Conservation (phyloP, 2,888 invertebrate genomes). For the Mermis nigrescens region DNA sequence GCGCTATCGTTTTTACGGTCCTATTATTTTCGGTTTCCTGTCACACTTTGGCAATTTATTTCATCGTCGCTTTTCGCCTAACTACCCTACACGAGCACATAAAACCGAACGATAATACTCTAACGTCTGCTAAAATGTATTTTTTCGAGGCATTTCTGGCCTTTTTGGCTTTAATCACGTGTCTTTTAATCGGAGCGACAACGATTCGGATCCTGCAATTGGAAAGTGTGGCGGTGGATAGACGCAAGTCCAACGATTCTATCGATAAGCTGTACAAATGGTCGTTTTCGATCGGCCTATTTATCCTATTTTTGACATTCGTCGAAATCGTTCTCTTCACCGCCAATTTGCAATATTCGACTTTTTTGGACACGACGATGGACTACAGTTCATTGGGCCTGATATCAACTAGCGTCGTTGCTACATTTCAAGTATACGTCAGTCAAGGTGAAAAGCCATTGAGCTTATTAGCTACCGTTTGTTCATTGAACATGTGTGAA, state of each 20-base stretch:
- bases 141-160: background rate
- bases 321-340: background rate
- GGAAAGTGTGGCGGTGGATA: background rate
- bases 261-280: background rate
- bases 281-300: background rate
- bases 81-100: background rate
- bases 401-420: background rate
- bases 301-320: background rate
- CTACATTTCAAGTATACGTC: conserved; percentile 1
- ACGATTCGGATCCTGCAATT: background rate
- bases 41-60: conserved; percentile 1
- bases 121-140: background rate
- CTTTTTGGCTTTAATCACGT: background rate
- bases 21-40: background rate
- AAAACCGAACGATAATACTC: background rate
- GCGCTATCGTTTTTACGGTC: background rate
- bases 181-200: background rate
- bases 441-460: too few relatives aligned
- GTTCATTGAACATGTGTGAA: background rate
- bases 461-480: background rate
- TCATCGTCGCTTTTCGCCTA: background rate
- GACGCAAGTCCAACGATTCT: too few relatives aligned
- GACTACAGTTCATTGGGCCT: conserved; percentile 1
- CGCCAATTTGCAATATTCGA: background rate
- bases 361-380: background rate